Evolutionary conservation across 2,888 invertebrate genomes (phyloP).

Genomic region (Dasysyrphus tricinctus): DNA sequence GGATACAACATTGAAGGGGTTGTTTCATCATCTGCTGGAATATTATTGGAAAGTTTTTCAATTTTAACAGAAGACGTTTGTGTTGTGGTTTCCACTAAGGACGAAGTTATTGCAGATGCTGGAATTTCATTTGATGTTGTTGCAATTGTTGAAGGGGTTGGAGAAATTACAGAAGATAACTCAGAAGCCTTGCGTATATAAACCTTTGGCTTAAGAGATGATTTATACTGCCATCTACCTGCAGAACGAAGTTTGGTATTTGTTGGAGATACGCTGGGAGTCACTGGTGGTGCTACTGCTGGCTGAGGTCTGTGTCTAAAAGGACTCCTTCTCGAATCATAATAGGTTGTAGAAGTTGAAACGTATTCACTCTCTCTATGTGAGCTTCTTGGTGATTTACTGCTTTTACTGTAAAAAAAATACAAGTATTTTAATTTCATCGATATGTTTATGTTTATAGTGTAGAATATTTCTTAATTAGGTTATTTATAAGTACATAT

Average conservation of each 20-base stretch:
- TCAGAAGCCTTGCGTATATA: conserved; percentile 87
- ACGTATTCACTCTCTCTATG: conserved; percentile 77
- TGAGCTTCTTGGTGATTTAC: conserved; percentile 67
- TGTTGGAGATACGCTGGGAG: conserved; percentile 4
- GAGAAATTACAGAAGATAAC: conserved; percentile 75
- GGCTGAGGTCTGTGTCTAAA: conserved; percentile 89
- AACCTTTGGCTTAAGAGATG: conserved; percentile 93
- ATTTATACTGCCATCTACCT: conserved; percentile 96
- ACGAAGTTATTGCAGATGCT: conserved; percentile 89
- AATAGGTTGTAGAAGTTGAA: conserved; percentile 77
- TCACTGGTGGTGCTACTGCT: background rate
- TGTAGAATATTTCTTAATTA: too few relatives aligned
- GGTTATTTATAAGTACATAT: too few relatives aligned
- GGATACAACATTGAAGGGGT: conserved; percentile 83
- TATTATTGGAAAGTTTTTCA: conserved; percentile 82
- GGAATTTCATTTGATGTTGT: conserved; percentile 86
- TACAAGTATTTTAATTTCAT: background rate
- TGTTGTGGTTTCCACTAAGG: conserved; percentile 84
- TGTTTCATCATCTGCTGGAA: conserved; percentile 22
- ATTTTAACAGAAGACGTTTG: conserved; percentile 84
- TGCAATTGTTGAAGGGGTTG: conserved; percentile 79
- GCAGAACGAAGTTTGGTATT: conserved; percentile 68
- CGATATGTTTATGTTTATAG: background rate
- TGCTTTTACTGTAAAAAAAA: conserved; percentile 41
- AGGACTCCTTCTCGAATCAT: conserved; percentile 85